phyloP scores from a whole-genome alignment of 2,888 invertebrate genomes.

The Melanotus villosus region DNA sequence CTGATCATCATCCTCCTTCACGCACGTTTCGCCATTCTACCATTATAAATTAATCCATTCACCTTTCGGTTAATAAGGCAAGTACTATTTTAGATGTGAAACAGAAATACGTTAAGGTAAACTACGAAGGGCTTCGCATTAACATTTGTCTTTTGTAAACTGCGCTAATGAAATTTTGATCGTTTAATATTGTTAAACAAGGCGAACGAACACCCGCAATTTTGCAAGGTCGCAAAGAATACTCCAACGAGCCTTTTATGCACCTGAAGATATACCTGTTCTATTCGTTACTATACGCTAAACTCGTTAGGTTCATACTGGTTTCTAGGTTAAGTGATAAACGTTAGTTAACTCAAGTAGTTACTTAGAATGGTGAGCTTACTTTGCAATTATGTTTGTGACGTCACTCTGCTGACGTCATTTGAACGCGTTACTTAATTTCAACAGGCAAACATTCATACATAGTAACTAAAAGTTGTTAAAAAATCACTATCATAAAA shows the following conservation, averaged over 20 bases:
- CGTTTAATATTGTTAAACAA: constrained; percentile 24
- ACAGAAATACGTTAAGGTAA: too few relatives aligned
- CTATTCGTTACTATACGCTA: constrained; percentile 49
- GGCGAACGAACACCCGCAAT: constrained; percentile 52
- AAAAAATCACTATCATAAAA: too few relatives aligned
- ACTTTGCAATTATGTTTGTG: neutral
- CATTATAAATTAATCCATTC: too few relatives aligned
- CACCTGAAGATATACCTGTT: constrained; percentile 50
- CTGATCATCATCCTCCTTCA: too few relatives aligned
- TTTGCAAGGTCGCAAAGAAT: constrained; percentile 49
- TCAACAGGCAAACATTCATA: too few relatives aligned
- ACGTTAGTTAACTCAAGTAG: neutral
- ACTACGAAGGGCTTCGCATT: too few relatives aligned
- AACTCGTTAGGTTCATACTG: constrained; percentile 49
- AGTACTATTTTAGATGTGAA: too few relatives aligned
- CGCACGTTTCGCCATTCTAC: too few relatives aligned
- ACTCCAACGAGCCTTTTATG: too few relatives aligned
- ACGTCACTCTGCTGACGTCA: neutral
- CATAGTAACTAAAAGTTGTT: too few relatives aligned
- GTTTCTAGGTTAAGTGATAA: constrained; percentile 55
- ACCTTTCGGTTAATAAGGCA: neutral
- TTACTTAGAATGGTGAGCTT: neutral
- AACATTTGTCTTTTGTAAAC: too few relatives aligned
- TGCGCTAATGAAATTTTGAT: constrained; percentile 35
- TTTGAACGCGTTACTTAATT: neutral